phyloP scores from a whole-genome alignment of 2,888 invertebrate species.

The Electrophaes corylata region DNA sequence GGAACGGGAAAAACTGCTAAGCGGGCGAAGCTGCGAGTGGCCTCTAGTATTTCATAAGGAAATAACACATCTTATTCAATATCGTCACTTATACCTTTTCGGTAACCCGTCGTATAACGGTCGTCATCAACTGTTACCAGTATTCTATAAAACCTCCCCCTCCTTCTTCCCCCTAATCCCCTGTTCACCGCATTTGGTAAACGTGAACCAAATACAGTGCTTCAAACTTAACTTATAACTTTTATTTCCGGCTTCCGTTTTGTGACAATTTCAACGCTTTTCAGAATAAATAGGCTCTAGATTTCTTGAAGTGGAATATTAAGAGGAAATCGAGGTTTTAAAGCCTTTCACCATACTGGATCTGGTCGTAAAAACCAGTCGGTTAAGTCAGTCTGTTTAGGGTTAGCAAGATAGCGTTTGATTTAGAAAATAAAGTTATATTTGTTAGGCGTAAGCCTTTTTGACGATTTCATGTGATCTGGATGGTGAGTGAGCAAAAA shows the following conservation, averaged over 20 bases:
- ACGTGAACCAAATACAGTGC: slow-evolving; percentile 9
- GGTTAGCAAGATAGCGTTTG: no score
- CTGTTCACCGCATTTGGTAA: slow-evolving; percentile 4
- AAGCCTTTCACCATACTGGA: no score
- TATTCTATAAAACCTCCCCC: neutral
- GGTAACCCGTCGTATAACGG: neutral
- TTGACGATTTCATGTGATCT: no score
- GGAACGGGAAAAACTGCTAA: no score
- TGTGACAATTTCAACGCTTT: neutral
- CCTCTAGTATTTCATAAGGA: no score
- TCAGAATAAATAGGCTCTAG: neutral
- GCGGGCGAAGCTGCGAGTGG: no score
- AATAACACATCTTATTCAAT: no score
- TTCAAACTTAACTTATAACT: slow-evolving; percentile 9
- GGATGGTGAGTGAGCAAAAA: no score
- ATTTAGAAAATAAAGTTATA: no score
- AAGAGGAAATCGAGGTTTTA: neutral
- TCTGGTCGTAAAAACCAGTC: no score
- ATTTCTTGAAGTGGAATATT: neutral
- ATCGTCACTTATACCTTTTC: neutral
- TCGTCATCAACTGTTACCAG: neutral
- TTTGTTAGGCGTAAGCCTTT: no score
- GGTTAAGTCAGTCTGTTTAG: no score
- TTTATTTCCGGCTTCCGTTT: slow-evolving; percentile 1
- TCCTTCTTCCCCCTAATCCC: neutral